phyloP scores from a whole-genome alignment of 2,113 vertebrate genomes.

The Paratilapia polleni region DNA sequence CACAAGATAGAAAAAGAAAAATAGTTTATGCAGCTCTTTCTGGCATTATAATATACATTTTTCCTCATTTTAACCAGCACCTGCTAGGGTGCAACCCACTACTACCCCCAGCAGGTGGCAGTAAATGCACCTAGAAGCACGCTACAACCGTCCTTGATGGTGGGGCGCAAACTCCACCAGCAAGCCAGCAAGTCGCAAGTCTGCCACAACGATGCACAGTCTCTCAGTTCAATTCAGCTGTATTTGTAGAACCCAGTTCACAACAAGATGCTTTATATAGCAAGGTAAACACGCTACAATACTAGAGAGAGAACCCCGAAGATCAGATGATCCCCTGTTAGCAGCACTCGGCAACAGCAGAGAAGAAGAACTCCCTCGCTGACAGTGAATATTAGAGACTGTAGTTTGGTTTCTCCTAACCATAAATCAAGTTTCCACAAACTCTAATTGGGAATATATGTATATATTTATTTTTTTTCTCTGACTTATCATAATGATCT shows the following conservation, averaged over 20 bases:
- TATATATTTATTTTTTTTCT: no score
- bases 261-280: not conserved
- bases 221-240: not conserved
- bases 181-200: not conserved
- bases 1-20: no score
- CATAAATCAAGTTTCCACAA: not conserved
- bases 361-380: not conserved
- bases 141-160: no score
- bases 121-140: not conserved
- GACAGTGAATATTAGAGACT: not conserved
- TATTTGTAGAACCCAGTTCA: not conserved
- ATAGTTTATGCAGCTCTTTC: no score
- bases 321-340: accelerated
- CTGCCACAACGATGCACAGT: not conserved
- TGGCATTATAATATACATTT: no score
- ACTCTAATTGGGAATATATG: not conserved
- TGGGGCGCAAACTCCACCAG: not conserved
- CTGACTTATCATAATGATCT: accelerated
- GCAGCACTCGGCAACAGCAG: not conserved
- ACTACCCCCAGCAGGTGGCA: not conserved
- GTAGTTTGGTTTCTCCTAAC: not conserved
- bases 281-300: not conserved
- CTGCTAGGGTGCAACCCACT: no score
- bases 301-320: not conserved
- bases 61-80: not conserved